phyloP scores from a whole-genome alignment of 2,113 vertebrate species.

The Leiothrix lutea region DNA sequence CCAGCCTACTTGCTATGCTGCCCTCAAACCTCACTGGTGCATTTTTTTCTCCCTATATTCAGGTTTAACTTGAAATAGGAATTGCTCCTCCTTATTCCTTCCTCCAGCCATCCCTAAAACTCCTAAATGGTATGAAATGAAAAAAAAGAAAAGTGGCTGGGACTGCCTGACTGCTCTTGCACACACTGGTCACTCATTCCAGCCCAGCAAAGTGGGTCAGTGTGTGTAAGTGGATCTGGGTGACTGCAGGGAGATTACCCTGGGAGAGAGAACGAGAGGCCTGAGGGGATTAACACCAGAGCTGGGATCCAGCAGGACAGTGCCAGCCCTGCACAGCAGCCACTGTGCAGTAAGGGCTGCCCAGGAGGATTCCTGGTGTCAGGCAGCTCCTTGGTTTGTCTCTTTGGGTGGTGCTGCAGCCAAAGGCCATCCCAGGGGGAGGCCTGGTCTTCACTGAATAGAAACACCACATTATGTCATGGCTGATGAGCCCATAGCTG shows the following conservation, averaged over 20 bases:
- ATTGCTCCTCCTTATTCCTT: slow-evolving; percentile 22
- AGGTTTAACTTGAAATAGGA: neutral
- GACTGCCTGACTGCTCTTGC: neutral
- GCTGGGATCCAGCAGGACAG: neutral
- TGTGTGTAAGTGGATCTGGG: neutral
- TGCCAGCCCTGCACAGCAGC: neutral
- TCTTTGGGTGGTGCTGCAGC: neutral
- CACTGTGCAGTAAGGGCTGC: neutral
- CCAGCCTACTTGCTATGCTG: neutral
- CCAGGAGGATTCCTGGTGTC: neutral
- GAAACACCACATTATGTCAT: fast-evolving
- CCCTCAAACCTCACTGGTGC: neutral
- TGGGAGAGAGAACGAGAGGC: neutral
- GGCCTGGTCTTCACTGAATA: neutral
- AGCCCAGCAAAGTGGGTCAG: slow-evolving; percentile 14
- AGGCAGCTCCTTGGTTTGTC: neutral
- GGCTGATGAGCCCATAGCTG: neutral
- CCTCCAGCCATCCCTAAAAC: slow-evolving; percentile 23
- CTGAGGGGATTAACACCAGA: neutral
- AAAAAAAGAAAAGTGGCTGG: neutral
- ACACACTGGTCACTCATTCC: neutral
- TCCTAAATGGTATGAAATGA: neutral
- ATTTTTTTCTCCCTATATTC: neutral
- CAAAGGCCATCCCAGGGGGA: neutral
- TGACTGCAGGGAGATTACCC: slow-evolving; percentile 17